Evolutionary conservation across 2,888 invertebrate species (phyloP).

Genomic region (Corbicula japonica): DNA sequence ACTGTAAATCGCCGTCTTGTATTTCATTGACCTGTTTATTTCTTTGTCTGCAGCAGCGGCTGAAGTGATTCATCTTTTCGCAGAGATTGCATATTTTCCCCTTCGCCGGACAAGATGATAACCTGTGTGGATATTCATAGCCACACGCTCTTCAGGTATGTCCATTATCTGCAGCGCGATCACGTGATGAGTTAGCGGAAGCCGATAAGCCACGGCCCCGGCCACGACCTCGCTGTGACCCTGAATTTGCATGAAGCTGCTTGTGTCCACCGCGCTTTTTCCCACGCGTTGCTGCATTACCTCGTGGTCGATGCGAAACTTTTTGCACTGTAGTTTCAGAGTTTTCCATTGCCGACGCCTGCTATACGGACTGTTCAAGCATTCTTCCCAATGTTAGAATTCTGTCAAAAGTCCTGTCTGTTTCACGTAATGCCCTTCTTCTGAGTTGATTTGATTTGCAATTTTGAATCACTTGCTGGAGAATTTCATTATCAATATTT

Average conservation of each 20-base stretch:
- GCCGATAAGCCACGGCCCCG: background rate
- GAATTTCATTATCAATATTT: slow-evolving; percentile 56
- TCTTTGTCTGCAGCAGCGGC: background rate
- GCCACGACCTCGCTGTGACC: background rate
- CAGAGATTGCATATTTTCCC: background rate
- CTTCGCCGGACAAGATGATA: background rate
- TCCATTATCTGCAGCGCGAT: slow-evolving; percentile 3
- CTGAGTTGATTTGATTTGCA: slow-evolving; percentile 57
- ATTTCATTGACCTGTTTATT: background rate
- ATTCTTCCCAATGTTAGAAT: slow-evolving; percentile 36
- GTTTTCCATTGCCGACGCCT: slow-evolving; percentile 59
- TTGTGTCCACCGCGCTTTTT: no score
- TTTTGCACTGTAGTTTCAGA: background rate
- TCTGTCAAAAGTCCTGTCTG: slow-evolving; percentile 24
- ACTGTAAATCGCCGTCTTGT: slow-evolving; percentile 5
- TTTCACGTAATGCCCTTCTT: slow-evolving; percentile 55
- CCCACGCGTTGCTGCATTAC: background rate
- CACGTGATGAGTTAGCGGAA: slow-evolving; percentile 6
- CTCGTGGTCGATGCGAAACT: slow-evolving; percentile 17
- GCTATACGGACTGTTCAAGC: slow-evolving; percentile 55
- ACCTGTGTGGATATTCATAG: background rate
- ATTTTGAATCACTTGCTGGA: slow-evolving; percentile 61
- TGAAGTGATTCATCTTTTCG: background rate
- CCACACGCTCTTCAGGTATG: slow-evolving; percentile 4
- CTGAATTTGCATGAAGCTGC: background rate